Percentiles rank a stretch among this genome's conserved stretches.
These are phyloP conservation scores for Patella depressa DNA, from an alignment of 2,888 invertebrate genomes.

Conservation along the genomic window DNA sequence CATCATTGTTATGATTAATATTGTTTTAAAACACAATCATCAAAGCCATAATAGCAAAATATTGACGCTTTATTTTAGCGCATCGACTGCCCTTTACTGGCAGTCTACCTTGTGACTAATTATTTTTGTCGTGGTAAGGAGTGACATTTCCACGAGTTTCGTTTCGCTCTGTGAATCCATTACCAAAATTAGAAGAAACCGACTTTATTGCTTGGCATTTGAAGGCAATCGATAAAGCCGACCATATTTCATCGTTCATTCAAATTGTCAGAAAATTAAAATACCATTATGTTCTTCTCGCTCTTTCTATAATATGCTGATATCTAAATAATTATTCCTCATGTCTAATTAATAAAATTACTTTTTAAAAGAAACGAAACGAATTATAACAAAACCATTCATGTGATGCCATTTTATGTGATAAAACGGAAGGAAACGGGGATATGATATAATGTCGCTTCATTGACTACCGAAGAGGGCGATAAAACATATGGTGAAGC, in stretches of 20 bases:
- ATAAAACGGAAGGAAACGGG: too few relatives aligned
- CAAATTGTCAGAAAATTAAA: not conserved
- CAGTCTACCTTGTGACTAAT: too few relatives aligned
- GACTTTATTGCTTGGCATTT: constrained; percentile 10
- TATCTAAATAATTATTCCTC: not conserved
- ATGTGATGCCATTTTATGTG: too few relatives aligned
- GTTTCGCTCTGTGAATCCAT: constrained; percentile 13
- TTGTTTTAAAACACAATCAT: too few relatives aligned
- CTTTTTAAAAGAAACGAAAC: not conserved
- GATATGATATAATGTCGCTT: too few relatives aligned
- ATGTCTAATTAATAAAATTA: constrained; percentile 3
- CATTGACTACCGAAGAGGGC: not conserved
- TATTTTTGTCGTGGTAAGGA: not conserved
- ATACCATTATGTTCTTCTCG: not conserved
- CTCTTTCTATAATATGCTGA: not conserved
- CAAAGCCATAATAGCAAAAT: too few relatives aligned
- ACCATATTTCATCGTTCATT: not conserved
- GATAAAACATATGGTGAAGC: constrained; percentile 5
- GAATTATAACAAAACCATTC: too few relatives aligned
- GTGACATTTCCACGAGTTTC: constrained; percentile 6
- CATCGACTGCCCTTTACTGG: too few relatives aligned
- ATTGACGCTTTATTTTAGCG: too few relatives aligned
- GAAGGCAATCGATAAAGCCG: not conserved
- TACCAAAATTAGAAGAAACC: constrained; percentile 10
- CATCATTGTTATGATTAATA: too few relatives aligned